Percentiles rank a stretch among this genome's conserved stretches.
Evolutionary conservation across 2,888 invertebrate species (phyloP).

Genomic region (Odontomyia ornata): DNA sequence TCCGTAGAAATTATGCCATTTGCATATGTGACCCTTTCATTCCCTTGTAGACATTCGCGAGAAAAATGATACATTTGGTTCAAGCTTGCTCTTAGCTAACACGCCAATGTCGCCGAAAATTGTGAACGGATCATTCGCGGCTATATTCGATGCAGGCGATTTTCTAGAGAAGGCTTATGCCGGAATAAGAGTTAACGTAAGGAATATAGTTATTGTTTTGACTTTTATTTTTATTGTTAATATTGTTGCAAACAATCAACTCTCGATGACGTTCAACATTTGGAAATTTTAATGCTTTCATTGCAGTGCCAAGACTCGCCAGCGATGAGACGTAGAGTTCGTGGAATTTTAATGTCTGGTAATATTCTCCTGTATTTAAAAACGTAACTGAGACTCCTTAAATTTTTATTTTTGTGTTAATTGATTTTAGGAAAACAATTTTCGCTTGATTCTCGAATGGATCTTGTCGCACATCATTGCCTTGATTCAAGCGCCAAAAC

Average conservation of each 20-base stretch:
- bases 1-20: not conserved
- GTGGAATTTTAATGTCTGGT: constrained; percentile 88
- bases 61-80: constrained; percentile 88
- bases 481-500: constrained; percentile 65
- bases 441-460: constrained; percentile 90
- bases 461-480: constrained; percentile 77
- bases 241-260: no score
- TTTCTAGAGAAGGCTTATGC: constrained; percentile 64
- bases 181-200: constrained; percentile 62
- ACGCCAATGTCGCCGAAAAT: constrained; percentile 97
- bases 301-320: constrained; percentile 63
- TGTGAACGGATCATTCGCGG: constrained; percentile 92
- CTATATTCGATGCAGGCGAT: constrained; percentile 77
- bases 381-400: no score
- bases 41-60: constrained; percentile 76
- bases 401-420: no score
- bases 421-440: constrained; percentile 74
- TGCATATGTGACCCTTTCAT: not conserved
- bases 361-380: no score
- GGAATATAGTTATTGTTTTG: not conserved
- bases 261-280: no score
- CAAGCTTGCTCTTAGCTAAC: constrained; percentile 91
- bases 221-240: not conserved
- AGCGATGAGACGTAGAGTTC: constrained; percentile 86
- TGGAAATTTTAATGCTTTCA: not conserved